phyloP scores from a whole-genome alignment of 2,888 invertebrate genomes.

The Archaeoteleia sp. region DNA sequence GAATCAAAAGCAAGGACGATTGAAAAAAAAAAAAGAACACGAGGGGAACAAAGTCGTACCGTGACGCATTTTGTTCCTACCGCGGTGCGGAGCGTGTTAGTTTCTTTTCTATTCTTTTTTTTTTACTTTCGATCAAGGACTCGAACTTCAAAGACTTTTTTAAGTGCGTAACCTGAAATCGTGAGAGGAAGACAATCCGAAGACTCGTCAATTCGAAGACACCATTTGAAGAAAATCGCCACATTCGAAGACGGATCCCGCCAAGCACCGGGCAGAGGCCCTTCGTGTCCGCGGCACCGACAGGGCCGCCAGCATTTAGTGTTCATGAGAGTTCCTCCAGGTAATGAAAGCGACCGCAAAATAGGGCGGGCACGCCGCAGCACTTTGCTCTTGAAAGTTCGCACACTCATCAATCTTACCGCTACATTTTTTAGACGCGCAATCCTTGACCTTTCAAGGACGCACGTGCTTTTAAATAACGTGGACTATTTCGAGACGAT shows the following conservation, averaged over 20 bases:
- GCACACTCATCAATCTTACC: conserved; percentile 5
- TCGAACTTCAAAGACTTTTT: too few relatives aligned
- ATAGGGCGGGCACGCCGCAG: conserved; percentile 9
- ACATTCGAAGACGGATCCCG: conserved; percentile 28
- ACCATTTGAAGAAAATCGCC: too few relatives aligned
- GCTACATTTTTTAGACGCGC: conserved; percentile 1
- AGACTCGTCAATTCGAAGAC: conserved; percentile 10
- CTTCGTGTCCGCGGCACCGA: conserved; percentile 78
- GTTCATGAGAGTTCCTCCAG: conserved; percentile 81
- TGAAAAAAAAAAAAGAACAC: neutral
- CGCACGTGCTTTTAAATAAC: conserved; percentile 19
- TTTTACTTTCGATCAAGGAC: neutral
- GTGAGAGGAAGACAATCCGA: conserved; percentile 1
- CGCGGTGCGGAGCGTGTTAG: neutral
- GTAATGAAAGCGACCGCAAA: conserved; percentile 77
- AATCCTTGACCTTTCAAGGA: conserved; percentile 28
- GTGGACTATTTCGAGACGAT: conserved; percentile 8
- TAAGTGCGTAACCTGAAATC: neutral
- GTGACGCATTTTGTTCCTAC: neutral
- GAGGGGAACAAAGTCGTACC: too few relatives aligned
- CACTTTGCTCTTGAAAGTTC: neutral
- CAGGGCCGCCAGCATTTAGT: conserved; percentile 79
- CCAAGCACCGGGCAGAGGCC: conserved; percentile 21
- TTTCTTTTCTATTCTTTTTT: neutral
- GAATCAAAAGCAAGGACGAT: neutral